Conservation (phyloP, 2,113 vertebrate species). For the Patagioenas fasciata region DNA sequence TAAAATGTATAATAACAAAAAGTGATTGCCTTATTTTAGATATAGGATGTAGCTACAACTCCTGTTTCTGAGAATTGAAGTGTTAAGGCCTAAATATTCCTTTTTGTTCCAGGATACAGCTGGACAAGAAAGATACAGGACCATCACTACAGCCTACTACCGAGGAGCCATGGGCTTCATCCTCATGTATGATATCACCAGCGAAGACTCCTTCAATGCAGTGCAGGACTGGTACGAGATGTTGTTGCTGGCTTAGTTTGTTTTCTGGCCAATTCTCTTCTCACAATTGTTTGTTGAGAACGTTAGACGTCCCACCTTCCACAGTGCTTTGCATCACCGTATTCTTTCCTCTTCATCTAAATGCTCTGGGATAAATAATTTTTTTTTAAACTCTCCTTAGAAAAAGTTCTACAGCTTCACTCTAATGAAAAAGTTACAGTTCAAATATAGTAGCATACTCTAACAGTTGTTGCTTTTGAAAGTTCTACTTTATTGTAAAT, state of each 20-base stretch:
- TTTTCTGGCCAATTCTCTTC: not conserved
- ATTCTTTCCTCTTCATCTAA: not conserved
- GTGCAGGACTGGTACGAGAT: constrained; percentile 94
- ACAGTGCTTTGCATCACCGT: not conserved
- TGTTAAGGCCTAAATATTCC: not conserved
- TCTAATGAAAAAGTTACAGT: not conserved
- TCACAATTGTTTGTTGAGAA: not conserved
- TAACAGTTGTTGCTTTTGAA: not conserved
- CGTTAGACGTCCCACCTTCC: not conserved
- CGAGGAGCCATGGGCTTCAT: constrained; percentile 98
- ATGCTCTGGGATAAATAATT: not conserved
- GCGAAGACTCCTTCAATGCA: constrained; percentile 96
- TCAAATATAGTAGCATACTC: not conserved
- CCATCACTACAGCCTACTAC: constrained; percentile 98
- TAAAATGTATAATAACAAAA: not conserved
- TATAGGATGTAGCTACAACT: not conserved
- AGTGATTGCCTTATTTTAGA: not conserved
- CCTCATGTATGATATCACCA: constrained; percentile 98
- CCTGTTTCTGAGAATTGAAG: not conserved
- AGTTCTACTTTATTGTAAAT: not conserved
- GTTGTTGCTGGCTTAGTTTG: not conserved
- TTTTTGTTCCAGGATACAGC: constrained; percentile 87
- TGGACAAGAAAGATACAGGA: constrained; percentile 96
- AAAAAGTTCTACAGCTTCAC: not conserved
- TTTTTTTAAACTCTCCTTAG: not conserved